A percentile compares a stretch with the other conserved stretches of the same genome.
Conservation (phyloP, 2,888 invertebrate genomes). For the Drymonia ruficornis region DNA sequence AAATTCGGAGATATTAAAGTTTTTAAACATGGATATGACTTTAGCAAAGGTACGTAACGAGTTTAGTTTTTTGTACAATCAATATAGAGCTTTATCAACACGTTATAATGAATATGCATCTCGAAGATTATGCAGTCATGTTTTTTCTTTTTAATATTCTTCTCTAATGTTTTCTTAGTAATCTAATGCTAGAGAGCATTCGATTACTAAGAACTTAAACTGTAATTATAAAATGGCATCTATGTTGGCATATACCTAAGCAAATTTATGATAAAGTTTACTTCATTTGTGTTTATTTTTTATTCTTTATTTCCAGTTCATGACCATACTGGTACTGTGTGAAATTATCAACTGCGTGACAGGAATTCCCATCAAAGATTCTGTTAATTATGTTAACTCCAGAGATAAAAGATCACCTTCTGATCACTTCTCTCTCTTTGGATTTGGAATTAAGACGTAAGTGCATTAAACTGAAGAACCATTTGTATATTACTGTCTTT, state of each 20-base stretch:
- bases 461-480: slow-evolving; percentile 2
- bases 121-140: too few relatives aligned
- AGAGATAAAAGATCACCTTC: slow-evolving; percentile 27
- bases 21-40: slow-evolving; percentile 15
- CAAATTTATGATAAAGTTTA: too few relatives aligned
- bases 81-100: background rate
- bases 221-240: too few relatives aligned
- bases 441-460: slow-evolving; percentile 21
- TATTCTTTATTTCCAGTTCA: slow-evolving; percentile 17
- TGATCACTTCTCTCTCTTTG: slow-evolving; percentile 22
- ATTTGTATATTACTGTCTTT: too few relatives aligned
- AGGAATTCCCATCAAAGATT: slow-evolving; percentile 7
- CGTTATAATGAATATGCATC: background rate
- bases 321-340: slow-evolving; percentile 16
- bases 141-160: too few relatives aligned
- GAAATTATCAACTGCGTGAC: slow-evolving; percentile 7
- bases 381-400: background rate
- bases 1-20: background rate
- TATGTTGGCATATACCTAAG: too few relatives aligned
- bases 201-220: too few relatives aligned
- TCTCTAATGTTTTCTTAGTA: too few relatives aligned
- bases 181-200: too few relatives aligned
- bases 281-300: too few relatives aligned
- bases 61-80: background rate
- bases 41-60: slow-evolving; percentile 21